These are phyloP conservation scores for Mormyrus proboscirostris DNA, from an alignment of 2,797 vertebrate species.

Conservation along the genomic window DNA sequence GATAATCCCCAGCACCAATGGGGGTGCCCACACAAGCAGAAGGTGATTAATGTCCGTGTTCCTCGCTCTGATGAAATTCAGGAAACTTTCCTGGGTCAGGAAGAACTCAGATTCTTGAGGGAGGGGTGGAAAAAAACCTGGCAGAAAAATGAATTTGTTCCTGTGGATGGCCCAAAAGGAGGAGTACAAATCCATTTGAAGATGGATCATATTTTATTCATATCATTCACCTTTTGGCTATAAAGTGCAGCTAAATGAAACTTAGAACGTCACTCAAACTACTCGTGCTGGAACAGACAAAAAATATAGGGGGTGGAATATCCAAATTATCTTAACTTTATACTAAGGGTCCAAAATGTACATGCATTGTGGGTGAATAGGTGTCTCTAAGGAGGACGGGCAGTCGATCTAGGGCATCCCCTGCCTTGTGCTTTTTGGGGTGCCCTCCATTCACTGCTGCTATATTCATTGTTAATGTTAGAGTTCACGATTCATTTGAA, in stretches of 20 bases:
- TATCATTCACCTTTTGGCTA: background rate
- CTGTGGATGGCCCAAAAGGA: background rate
- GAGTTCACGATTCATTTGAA: background rate
- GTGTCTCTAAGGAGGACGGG: background rate
- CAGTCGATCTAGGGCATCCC: background rate
- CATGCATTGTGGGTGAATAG: background rate
- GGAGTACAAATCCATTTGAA: background rate
- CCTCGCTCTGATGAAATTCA: background rate
- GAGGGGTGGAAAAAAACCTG: background rate
- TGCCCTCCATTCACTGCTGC: background rate
- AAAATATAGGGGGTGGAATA: background rate
- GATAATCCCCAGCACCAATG: background rate
- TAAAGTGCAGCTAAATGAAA: background rate
- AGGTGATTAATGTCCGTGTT: background rate
- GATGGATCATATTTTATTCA: background rate
- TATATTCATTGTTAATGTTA: background rate
- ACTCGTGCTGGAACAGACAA: background rate
- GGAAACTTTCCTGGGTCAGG: background rate
- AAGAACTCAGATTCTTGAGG: background rate
- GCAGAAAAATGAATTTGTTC: background rate
- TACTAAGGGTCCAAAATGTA: background rate
- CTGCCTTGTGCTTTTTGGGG: background rate
- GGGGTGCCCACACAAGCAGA: background rate
- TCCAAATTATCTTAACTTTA: background rate
- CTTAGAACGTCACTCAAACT: background rate